Evolutionary conservation across 2,888 invertebrate species (phyloP).

Genomic region (Margaritifera margaritifera): DNA sequence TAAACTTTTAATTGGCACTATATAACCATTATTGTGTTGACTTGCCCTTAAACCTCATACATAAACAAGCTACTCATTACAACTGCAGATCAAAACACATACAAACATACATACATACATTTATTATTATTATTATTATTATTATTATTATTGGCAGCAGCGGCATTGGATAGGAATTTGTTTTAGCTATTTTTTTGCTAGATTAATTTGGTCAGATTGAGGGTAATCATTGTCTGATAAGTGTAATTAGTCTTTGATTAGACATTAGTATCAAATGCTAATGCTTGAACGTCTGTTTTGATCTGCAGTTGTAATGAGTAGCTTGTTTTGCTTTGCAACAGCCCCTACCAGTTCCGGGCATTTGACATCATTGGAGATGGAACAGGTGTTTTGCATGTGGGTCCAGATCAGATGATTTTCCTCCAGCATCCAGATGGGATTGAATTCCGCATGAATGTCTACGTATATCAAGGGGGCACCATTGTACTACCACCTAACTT

Average conservation of each 20-base stretch:
- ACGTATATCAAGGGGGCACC: slow-evolving; percentile 51
- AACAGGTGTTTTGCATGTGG: slow-evolving; percentile 52
- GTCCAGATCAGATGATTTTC: slow-evolving; percentile 44
- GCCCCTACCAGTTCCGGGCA: slow-evolving; percentile 32
- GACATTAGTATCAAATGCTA: not conserved
- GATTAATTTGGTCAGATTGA: too few species aligned
- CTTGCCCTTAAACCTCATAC: too few species aligned
- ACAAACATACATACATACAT: too few species aligned
- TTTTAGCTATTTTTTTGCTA: too few species aligned
- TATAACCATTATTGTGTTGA: too few species aligned
- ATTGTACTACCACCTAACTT: slow-evolving; percentile 51
- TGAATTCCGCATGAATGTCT: slow-evolving; percentile 52
- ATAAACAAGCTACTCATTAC: too few species aligned
- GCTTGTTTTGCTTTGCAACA: slow-evolving; percentile 10
- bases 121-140: too few species aligned
- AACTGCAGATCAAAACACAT: too few species aligned
- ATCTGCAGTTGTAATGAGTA: not conserved
- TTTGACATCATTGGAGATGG: slow-evolving; percentile 48
- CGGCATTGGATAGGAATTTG: too few species aligned
- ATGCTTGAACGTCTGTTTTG: not conserved
- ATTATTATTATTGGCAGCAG: too few species aligned
- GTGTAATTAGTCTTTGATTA: not conserved
- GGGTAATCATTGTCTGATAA: too few species aligned
- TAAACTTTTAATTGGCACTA: too few species aligned
- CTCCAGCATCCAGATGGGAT: slow-evolving; percentile 47